Conservation (phyloP, 1,140 invertebrate species). For the Ceratina japonica region DNA sequence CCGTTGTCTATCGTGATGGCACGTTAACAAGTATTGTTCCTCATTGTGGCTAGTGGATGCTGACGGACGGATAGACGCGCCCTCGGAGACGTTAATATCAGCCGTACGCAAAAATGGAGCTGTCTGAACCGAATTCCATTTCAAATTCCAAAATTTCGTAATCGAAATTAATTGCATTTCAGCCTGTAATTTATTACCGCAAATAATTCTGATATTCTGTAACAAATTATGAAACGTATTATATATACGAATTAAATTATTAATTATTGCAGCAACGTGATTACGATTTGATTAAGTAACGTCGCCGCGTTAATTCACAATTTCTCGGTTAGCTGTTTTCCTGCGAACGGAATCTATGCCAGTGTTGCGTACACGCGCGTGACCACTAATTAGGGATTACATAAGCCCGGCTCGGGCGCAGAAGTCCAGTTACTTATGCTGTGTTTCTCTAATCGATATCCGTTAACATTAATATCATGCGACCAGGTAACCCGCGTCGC, state of each 20-base stretch:
- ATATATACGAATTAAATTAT: too few relatives aligned
- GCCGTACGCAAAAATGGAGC: constrained; percentile 26
- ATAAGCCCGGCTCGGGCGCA: constrained; percentile 4
- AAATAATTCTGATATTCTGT: too few relatives aligned
- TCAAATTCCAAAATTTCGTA: too few relatives aligned
- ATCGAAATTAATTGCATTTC: too few relatives aligned
- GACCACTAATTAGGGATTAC: constrained; percentile 53
- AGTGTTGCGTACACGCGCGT: not conserved
- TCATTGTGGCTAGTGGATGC: constrained; percentile 30
- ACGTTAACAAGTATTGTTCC: constrained; percentile 51
- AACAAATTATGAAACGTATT: too few relatives aligned
- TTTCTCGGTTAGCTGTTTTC: not conserved
- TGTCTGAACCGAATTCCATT: constrained; percentile 27
- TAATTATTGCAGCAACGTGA: too few relatives aligned
- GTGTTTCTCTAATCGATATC: constrained; percentile 53
- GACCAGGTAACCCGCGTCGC: constrained; percentile 37
- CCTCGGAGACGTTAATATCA: constrained; percentile 49
- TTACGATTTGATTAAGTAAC: too few relatives aligned
- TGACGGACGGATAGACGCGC: constrained; percentile 47
- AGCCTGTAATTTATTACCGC: too few relatives aligned
- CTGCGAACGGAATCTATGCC: not conserved
- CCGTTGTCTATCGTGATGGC: constrained; percentile 11
- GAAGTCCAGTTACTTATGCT: constrained; percentile 28
- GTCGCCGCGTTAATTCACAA: not conserved
- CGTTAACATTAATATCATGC: constrained; percentile 57